Evolutionary conservation across 2,888 invertebrate genomes (phyloP).

Genomic region (Seira ritae): DNA sequence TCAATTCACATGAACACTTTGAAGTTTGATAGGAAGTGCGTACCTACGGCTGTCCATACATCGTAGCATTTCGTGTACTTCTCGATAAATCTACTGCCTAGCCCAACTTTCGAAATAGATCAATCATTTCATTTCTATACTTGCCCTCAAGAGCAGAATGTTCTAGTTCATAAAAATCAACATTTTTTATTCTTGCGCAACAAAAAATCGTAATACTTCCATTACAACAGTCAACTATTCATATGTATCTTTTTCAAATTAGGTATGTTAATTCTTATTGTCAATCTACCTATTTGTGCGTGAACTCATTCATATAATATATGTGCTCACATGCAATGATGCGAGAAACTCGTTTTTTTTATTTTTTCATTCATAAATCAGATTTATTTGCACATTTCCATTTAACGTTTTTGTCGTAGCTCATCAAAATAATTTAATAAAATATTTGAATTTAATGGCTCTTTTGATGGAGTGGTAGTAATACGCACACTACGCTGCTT

Average conservation of each 20-base stretch:
- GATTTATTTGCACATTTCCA: slow-evolving; percentile 51
- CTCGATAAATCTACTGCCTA: neutral
- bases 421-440: slow-evolving; percentile 39
- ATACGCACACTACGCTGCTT: too few relatives aligned
- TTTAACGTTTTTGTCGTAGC: slow-evolving; percentile 24
- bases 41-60: too few relatives aligned
- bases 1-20: too few relatives aligned
- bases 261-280: slow-evolving; percentile 24
- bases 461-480: too few relatives aligned
- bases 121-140: neutral
- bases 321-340: neutral
- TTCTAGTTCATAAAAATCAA: neutral
- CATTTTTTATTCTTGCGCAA: too few relatives aligned
- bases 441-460: slow-evolving; percentile 23
- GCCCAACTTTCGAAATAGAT: neutral
- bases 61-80: too few relatives aligned
- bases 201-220: slow-evolving; percentile 12
- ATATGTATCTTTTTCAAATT: slow-evolving; percentile 21
- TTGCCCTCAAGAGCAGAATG: neutral
- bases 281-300: neutral
- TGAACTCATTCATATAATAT: neutral
- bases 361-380: slow-evolving; percentile 54
- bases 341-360: neutral
- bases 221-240: slow-evolving; percentile 39
- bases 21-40: slow-evolving; percentile 39